Percentiles rank a stretch among this genome's conserved stretches.
phyloP scores from a whole-genome alignment of 2,888 invertebrate species.

The Sthenelais limicola region DNA sequence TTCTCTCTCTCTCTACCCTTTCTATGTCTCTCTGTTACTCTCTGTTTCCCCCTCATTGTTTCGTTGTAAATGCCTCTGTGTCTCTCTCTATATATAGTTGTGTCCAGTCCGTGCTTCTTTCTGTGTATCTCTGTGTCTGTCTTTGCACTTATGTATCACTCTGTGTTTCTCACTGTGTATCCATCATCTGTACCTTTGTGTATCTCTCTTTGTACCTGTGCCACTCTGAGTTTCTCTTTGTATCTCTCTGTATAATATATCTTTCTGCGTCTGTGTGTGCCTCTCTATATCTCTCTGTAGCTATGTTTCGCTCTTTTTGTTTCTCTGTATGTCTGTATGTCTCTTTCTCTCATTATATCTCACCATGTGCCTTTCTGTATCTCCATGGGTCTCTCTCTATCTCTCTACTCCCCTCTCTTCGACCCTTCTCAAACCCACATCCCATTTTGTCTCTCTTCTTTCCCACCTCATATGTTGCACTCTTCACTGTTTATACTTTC shows the following conservation, averaged over 20 bases:
- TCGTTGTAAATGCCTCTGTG: too few relatives aligned
- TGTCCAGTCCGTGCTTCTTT: background rate
- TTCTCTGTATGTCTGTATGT: too few relatives aligned
- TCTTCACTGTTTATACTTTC: too few relatives aligned
- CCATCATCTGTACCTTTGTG: too few relatives aligned
- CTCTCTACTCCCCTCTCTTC: background rate
- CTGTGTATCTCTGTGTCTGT: conserved; percentile 8
- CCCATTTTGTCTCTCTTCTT: too few relatives aligned
- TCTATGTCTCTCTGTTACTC: too few relatives aligned
- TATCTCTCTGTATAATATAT: background rate
- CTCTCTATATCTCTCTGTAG: too few relatives aligned
- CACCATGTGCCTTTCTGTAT: background rate
- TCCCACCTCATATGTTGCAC: too few relatives aligned
- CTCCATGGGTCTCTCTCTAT: background rate
- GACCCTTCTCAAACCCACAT: background rate
- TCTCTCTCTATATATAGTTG: background rate
- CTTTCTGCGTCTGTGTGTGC: background rate
- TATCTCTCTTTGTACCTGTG: background rate
- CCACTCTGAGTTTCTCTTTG: background rate
- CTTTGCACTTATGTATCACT: background rate
- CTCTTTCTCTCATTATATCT: background rate
- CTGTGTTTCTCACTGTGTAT: conserved; percentile 1
- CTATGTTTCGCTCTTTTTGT: too few relatives aligned
- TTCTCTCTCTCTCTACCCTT: too few relatives aligned
- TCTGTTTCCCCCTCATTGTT: too few relatives aligned